Evolutionary conservation across 2,113 vertebrate species (phyloP), one percentile per base, ranked within the genome.

Genomic region (Acanthochromis polyacanthus): DNA sequence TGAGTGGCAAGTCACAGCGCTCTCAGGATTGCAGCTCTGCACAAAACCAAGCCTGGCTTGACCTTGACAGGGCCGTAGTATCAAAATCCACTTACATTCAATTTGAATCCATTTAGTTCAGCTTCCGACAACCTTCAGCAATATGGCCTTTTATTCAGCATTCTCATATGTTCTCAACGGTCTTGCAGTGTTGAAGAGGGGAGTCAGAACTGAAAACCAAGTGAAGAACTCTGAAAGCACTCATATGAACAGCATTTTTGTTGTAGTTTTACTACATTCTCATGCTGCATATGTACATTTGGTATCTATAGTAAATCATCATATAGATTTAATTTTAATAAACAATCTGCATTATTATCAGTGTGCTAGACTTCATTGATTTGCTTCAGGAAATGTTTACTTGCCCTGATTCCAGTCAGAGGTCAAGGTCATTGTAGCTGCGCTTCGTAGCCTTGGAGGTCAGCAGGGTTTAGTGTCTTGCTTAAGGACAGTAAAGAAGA

Each of bases 41-140:
- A 48, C 23, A 59, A 22, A 81, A 57, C 17, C 59, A 15, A 55
- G 25, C 71, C 64, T 9, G 71, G 68, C 30, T 80, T 81, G 89
- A 89, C 92, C 91, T 92, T 91, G 80, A 84, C 65, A 63, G 65
- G 67, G 67, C 68, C 2, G n/a, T 14, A 40, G 88, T 82, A 84
- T 86, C 80, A 88, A 65, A 92, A 91, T 91, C 83, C 83, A 75
- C 84, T 91, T 88, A 75, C 45, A 65, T 72, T 85, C 79, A 71
- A 65, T 91, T 85, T 78, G 71, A 88, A 92, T 92, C 89, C 83
- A 63, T 89, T 92, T 91, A 90, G 87, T 87, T 88, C 74, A 62
- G 87, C 89, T 89, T 81, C 79, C 81, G 82, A 57, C 61, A 80
- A 71, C 78, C 83, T 86, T 83, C 86, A 70, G 81, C 71, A 25